Evolutionary conservation across 2,888 invertebrate species (phyloP).

Genomic region (Tryphoninae sp.): DNA sequence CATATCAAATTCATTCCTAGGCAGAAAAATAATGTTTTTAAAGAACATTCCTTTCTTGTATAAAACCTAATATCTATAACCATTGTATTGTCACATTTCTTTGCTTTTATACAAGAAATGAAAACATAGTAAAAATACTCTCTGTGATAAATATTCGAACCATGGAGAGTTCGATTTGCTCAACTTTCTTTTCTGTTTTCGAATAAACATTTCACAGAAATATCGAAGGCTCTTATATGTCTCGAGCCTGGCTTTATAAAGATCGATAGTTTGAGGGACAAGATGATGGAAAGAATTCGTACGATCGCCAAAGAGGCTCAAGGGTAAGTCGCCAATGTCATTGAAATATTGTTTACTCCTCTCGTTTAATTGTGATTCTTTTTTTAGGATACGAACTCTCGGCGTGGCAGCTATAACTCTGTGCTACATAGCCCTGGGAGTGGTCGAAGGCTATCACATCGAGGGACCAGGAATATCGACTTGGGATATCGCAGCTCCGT

Average conservation of each 20-base stretch:
- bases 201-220: constrained; percentile 68
- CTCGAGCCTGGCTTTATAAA: constrained; percentile 77
- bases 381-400: constrained; percentile 84
- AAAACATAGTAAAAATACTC: no score
- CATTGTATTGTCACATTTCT: no score
- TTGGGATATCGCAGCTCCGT: constrained; percentile 92
- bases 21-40: constrained; percentile 23
- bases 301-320: constrained; percentile 72
- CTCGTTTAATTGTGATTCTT: constrained; percentile 15
- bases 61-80: no score
- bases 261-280: constrained; percentile 73
- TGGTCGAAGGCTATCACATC: constrained; percentile 87
- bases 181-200: background rate
- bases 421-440: constrained; percentile 88
- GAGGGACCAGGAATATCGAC: constrained; percentile 87
- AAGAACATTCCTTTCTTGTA: background rate
- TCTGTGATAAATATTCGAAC: no score
- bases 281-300: constrained; percentile 74
- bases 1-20: constrained; percentile 15
- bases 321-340: constrained; percentile 69
- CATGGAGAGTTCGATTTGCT: no score
- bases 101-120: no score
- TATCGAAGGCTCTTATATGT: constrained; percentile 77
- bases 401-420: constrained; percentile 90
- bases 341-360: background rate